These are phyloP conservation scores for Phymastichus coffea DNA, from an alignment of 1,140 invertebrate genomes.

Conservation along the genomic window DNA sequence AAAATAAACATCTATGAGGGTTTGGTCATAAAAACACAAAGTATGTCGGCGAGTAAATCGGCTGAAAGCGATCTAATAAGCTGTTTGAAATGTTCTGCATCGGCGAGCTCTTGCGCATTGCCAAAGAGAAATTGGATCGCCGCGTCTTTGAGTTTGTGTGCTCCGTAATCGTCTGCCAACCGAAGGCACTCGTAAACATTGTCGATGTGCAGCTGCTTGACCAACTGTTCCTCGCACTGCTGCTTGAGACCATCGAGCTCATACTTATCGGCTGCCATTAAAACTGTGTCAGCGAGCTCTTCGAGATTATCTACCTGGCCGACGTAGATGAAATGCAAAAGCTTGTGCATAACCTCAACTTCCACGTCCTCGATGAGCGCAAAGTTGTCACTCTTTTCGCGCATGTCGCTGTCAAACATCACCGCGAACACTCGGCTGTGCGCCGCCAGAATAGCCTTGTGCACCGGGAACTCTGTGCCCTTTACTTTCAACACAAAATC, in stretches of 20 bases:
- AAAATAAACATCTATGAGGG: too few species aligned
- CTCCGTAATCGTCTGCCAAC: too few species aligned
- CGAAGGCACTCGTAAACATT: too few species aligned
- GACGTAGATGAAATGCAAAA: slow-evolving; percentile 15
- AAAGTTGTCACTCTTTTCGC: slow-evolving; percentile 56
- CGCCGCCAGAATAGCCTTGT: slow-evolving; percentile 41
- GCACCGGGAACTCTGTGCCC: slow-evolving; percentile 1
- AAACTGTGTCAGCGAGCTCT: not conserved
- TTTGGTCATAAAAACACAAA: too few species aligned
- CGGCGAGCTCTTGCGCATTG: too few species aligned
- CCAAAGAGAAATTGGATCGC: too few species aligned
- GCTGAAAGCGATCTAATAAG: too few species aligned
- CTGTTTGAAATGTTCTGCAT: too few species aligned
- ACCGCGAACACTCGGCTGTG: slow-evolving; percentile 62
- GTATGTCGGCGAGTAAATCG: too few species aligned
- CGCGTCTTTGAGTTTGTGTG: too few species aligned
- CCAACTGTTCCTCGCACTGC: too few species aligned
- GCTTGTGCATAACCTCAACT: slow-evolving; percentile 2
- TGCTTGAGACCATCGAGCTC: not conserved
- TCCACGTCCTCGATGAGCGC: slow-evolving; percentile 62
- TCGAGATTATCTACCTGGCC: not conserved
- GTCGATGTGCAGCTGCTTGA: too few species aligned
- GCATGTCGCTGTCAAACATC: slow-evolving; percentile 65
- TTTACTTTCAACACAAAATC: not conserved
- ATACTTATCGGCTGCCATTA: slow-evolving; percentile 12